These are phyloP conservation scores for Tautogolabrus adspersus DNA, from an alignment of 2,113 vertebrate genomes.

Conservation along the genomic window DNA sequence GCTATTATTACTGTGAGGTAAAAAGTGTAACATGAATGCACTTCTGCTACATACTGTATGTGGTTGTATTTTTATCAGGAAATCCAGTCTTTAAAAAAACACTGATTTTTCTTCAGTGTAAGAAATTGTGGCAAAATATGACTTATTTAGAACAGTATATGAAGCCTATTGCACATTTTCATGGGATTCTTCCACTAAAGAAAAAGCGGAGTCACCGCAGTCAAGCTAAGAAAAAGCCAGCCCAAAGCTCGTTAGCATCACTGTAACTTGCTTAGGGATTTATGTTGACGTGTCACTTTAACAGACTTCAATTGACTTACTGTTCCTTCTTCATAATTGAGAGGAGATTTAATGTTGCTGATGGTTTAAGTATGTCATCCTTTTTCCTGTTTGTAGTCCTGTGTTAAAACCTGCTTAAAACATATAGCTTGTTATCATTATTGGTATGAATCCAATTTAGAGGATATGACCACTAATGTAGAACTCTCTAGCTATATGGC, in stretches of 20 bases:
- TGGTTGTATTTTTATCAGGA: background rate
- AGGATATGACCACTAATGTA: background rate
- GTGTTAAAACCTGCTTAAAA: background rate
- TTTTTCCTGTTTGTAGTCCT: background rate
- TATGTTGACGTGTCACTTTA: constrained; percentile 21
- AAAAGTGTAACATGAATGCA: no score
- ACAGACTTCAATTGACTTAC: background rate
- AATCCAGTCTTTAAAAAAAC: background rate
- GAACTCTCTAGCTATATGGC: background rate
- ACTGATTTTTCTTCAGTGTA: background rate
- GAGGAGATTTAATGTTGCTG: background rate
- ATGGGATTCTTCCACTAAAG: constrained; percentile 30
- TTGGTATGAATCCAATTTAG: background rate
- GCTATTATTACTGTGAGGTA: no score
- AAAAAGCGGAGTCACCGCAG: constrained; percentile 27
- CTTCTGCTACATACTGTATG: no score
- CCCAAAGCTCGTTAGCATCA: constrained; percentile 34
- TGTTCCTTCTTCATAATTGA: constrained; percentile 1
- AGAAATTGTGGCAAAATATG: background rate
- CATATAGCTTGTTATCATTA: background rate
- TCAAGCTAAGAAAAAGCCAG: background rate
- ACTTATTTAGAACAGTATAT: background rate
- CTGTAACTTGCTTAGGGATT: constrained; percentile 5
- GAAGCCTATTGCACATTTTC: constrained; percentile 37
- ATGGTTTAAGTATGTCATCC: background rate